Evolutionary conservation across 64 coral and sea anemone genomes (phyloP).

Genomic region (Anthopleura sola): DNA sequence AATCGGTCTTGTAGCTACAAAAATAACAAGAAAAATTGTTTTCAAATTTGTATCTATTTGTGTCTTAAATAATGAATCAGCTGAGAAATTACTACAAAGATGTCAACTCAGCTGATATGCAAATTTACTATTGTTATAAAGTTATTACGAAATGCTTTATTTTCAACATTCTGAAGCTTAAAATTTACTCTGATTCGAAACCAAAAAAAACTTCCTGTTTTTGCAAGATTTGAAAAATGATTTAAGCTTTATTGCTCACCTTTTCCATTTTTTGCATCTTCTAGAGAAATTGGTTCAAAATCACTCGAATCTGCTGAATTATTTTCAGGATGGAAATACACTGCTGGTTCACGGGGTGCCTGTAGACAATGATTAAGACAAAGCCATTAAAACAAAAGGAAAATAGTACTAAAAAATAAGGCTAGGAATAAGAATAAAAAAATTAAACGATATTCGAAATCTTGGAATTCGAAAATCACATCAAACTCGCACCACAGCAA

Average conservation of each 20-base stretch:
- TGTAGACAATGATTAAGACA: not conserved
- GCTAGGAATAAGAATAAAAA: not conserved
- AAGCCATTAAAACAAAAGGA: not conserved
- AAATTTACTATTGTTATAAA: not conserved
- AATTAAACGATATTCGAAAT: not conserved
- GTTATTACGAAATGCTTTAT: not conserved
- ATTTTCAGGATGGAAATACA: constrained; percentile 42
- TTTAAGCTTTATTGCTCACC: constrained; percentile 3
- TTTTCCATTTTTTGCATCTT: constrained; percentile 84
- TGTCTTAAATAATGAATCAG: not conserved
- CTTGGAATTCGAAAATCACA: not conserved
- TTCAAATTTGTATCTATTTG: not conserved
- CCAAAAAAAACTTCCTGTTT: no score
- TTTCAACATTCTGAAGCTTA: not conserved
- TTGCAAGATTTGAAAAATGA: not conserved
- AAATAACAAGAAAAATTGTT: constrained; percentile 11
- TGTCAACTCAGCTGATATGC: not conserved
- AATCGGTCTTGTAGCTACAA: constrained; percentile 86
- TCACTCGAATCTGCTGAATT: not conserved
- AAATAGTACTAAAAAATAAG: not conserved
- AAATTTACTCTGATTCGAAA: not conserved
- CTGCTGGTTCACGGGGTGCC: constrained; percentile 32
- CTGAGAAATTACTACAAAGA: not conserved
- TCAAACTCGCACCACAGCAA: no score
- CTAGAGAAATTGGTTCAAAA: constrained; percentile 54